phyloP scores from a whole-genome alignment of 2,888 invertebrate genomes.

The Amphimallon solstitiale region DNA sequence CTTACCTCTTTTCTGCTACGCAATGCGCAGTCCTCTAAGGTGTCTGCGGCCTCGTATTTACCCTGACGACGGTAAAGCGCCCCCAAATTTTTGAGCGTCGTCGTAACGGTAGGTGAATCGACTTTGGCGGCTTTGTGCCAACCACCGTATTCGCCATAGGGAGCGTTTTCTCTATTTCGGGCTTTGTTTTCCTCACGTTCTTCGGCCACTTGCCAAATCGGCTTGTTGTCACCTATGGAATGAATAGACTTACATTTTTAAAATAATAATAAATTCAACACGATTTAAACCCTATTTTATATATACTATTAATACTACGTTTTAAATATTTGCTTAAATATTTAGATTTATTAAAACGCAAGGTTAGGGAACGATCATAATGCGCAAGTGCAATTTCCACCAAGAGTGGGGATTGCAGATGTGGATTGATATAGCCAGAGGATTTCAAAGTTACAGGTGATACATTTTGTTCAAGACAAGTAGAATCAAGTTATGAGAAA shows the following conservation, averaged over 20 bases:
- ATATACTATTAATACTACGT: too few relatives aligned
- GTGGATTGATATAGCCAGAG: too few relatives aligned
- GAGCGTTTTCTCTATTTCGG: conserved; percentile 86
- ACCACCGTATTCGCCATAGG: conserved; percentile 91
- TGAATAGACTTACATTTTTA: neutral
- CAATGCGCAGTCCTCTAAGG: conserved; percentile 96
- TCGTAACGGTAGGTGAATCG: conserved; percentile 96
- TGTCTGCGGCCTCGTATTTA: conserved; percentile 99
- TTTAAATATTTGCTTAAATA: too few relatives aligned
- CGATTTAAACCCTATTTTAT: too few relatives aligned
- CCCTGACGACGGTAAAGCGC: conserved; percentile 98
- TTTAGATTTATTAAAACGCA: too few relatives aligned
- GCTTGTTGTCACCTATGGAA: conserved; percentile 85
- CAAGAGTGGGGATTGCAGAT: too few relatives aligned
- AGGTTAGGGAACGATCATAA: too few relatives aligned
- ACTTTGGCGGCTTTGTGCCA: conserved; percentile 99
- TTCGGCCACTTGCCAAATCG: conserved; percentile 98
- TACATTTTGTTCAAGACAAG: too few relatives aligned
- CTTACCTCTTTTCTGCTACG: conserved; percentile 94
- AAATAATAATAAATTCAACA: too few relatives aligned
- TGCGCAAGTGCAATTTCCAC: too few relatives aligned
- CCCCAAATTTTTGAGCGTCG: conserved; percentile 97
- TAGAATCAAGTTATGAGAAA: too few relatives aligned
- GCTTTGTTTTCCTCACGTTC: conserved; percentile 96
- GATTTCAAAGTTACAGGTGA: too few relatives aligned